Conservation (phyloP, 2,113 vertebrate species). For the Theropithecus gelada region DNA sequence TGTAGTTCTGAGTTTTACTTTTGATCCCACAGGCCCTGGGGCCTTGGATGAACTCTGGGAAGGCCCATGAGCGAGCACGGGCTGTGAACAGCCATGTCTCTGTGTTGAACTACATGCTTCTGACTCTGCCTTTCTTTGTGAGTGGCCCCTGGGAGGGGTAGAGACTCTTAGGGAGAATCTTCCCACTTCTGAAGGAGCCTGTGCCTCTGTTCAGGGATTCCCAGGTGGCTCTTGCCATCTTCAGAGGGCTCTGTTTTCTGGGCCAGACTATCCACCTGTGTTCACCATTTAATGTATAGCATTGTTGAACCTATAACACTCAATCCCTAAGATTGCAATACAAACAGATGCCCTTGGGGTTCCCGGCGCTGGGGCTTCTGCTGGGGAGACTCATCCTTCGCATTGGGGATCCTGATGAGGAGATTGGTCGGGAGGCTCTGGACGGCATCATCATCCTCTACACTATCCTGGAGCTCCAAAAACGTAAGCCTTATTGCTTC, state of each 20-base stretch:
- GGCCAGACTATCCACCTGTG: neutral
- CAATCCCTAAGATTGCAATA: neutral
- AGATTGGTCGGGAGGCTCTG: slow-evolving; percentile 72
- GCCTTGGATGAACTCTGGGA: slow-evolving; percentile 79
- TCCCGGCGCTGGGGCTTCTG: slow-evolving; percentile 66
- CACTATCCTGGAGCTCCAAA: slow-evolving; percentile 71
- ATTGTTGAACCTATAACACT: neutral
- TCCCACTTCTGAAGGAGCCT: neutral
- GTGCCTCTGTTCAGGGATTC: neutral
- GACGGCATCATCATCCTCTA: slow-evolving; percentile 74
- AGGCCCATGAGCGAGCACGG: slow-evolving; percentile 67
- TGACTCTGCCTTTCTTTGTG: slow-evolving; percentile 56
- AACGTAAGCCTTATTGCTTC: slow-evolving; percentile 54
- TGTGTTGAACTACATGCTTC: slow-evolving; percentile 62
- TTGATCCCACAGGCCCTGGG: slow-evolving; percentile 66
- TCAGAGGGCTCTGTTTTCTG: neutral
- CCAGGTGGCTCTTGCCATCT: neutral
- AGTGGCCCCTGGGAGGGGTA: slow-evolving; percentile 27
- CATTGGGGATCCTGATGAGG: slow-evolving; percentile 66
- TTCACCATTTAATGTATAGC: neutral
- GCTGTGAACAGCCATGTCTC: slow-evolving; percentile 73
- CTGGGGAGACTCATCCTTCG: slow-evolving; percentile 75
- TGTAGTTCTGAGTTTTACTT: neutral
- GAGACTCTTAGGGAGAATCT: neutral
- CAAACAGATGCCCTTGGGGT: slow-evolving; percentile 62